Conservation (phyloP, 2,797 vertebrate species). For the Crocodylus rhombifer region DNA sequence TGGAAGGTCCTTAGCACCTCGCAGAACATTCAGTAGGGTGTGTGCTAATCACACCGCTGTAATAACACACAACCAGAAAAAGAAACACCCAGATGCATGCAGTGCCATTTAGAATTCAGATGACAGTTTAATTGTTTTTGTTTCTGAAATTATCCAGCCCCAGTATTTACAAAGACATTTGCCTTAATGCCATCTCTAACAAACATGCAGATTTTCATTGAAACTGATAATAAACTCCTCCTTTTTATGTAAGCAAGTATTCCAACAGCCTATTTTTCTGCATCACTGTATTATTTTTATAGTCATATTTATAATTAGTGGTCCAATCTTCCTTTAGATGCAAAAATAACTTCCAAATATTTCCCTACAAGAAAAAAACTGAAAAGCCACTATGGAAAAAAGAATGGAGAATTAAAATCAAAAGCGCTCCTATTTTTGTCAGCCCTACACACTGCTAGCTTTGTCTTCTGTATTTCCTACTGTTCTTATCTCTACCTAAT, state of each 20-base stretch:
- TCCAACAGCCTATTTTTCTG: background rate
- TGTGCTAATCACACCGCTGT: conserved; percentile 31
- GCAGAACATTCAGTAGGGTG: conserved; percentile 39
- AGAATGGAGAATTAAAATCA: conserved; percentile 20
- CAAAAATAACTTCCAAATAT: conserved; percentile 7
- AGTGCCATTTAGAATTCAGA: background rate
- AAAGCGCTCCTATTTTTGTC: conserved; percentile 14
- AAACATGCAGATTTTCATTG: background rate
- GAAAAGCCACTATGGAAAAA: background rate
- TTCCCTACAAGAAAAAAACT: background rate
- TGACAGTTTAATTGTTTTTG: background rate
- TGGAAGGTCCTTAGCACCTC: conserved; percentile 17
- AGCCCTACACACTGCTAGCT: background rate
- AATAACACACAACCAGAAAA: background rate
- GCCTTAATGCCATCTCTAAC: background rate
- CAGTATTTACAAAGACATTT: background rate
- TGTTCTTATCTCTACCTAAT: background rate
- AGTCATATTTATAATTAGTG: background rate
- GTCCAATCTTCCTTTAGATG: background rate
- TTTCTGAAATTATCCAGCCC: background rate
- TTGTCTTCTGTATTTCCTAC: background rate
- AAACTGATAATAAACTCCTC: background rate
- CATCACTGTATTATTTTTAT: background rate
- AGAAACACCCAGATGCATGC: conserved; percentile 1
- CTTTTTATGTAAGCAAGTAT: background rate